Base-by-base conservation (phyloP, 2,113 vertebrate genomes). In the Platichthys flesus region DNA sequence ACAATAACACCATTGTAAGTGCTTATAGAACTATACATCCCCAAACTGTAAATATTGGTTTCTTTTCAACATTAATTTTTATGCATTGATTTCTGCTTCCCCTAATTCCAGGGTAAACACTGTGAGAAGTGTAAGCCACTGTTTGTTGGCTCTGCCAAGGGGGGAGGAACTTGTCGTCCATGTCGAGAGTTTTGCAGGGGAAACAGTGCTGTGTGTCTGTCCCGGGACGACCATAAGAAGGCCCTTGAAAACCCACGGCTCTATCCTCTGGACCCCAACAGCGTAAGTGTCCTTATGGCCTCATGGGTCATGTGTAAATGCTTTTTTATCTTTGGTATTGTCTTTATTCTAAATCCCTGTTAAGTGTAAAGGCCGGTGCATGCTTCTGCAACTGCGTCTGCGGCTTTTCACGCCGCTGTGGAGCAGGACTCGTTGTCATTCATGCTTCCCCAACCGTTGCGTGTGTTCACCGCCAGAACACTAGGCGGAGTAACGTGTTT, bases 51-150 rank as follows among this genome's bases (percentile, higher is more conserved):
- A 37, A 77, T 18, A 14, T 0, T 7, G 18, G 47, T 75, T 56
- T 49, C 18, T 24, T 24, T 55, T 56, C 21, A 31, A 31, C 42
- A 12, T 35, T 23, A 2, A 76, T 21, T 45, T 3, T 6, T 76
- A 5, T 63, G 12, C 26, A 51, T 31, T 56, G 0, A 51, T 56
- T 84, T 71, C 26, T 42, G 18, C 26, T 55, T 63, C 0, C 18
- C 2, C 21, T 3, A 13, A 54, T 76, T 77, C 5, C 71, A 97
- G 96, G 97, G 96, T 16, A 93, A 92, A 54, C 95, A 97, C 83
- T 98, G 97, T 81, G 96, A 98, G 81, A 96, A 96, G 85, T 98
- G 97, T 79, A 96, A 95, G 88, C 96, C 97, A 0, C 90, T 97
- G 66, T 97, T 95, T 3, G 97, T 98, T 60, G 96, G 97, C 52